phyloP scores from a whole-genome alignment of 1,140 invertebrate species.

The Centruroides sculpturatus region DNA sequence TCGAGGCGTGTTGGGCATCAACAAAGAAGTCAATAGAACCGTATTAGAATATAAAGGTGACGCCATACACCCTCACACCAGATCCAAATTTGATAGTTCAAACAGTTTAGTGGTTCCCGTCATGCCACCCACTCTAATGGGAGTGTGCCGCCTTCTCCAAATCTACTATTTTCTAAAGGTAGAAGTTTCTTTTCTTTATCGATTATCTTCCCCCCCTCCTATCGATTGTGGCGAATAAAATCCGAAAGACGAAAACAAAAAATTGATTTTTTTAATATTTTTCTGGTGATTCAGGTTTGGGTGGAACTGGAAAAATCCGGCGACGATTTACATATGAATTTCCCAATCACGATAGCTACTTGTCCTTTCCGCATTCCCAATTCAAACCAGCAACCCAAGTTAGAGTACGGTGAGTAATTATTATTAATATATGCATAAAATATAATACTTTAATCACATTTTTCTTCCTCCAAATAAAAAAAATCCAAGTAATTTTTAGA shows the following conservation, averaged over 20 bases:
- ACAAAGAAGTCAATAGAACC: constrained; percentile 51
- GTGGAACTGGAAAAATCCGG: constrained; percentile 53
- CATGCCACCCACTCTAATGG: constrained; percentile 60
- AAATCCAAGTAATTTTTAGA: not conserved
- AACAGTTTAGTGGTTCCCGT: constrained; percentile 54
- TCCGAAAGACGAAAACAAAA: not conserved
- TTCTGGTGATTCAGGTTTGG: constrained; percentile 40
- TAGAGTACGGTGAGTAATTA: constrained; percentile 49
- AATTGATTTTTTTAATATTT: not conserved
- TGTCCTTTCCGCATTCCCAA: constrained; percentile 63
- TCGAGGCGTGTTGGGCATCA: constrained; percentile 56
- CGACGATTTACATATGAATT: constrained; percentile 57
- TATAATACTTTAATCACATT: not conserved
- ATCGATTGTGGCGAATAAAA: not conserved
- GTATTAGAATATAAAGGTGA: constrained; percentile 58
- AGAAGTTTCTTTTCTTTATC: constrained; percentile 18
- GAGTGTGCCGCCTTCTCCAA: constrained; percentile 58
- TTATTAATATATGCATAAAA: not conserved
- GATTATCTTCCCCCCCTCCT: not conserved
- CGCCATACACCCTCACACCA: constrained; percentile 41
- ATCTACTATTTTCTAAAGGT: constrained; percentile 68
- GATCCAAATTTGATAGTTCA: constrained; percentile 45
- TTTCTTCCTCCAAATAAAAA: not conserved
- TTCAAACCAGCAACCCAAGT: constrained; percentile 43
- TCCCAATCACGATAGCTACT: constrained; percentile 67